Evolutionary conservation across 2,888 invertebrate species (phyloP), one percentile per base, ranked within the genome.

Genomic region (Oxycera nigricornis): DNA sequence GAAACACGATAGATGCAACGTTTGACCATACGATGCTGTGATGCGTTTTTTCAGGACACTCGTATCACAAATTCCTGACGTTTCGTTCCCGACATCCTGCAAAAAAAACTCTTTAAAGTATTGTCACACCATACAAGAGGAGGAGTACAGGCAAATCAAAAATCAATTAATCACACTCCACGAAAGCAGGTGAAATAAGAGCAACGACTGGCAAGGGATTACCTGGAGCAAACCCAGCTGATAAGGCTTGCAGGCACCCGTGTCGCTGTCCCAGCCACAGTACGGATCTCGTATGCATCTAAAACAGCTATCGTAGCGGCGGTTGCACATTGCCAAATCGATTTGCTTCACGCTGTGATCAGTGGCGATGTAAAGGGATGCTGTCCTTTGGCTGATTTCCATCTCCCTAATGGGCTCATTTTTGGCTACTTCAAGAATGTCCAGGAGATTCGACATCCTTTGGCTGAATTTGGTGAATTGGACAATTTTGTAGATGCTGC

Each of bases 261-360:
- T 90, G 78, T 96, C 95, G 79, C 94, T 91, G 83, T 97, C 97
- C 97, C 97, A 97, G 41, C 97, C 97, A 82, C 97, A 97, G 85
- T 97, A 97, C 0, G 97, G 97, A 87, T 97, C 97, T 80, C 94
- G 91, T 11, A 96, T 94, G 86, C 97, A 97, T 72, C 95, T 88
- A 79, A 95, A 90, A 83, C 97, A 97, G 81, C 94, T 95, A 86
- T 95, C 94, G 86, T 97, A 96, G 79, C 96, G 90, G 59, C 94
- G 89, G 75, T 93, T 92, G 83, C 97, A 97, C 90, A 96, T 91
- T 76, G 95, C 94, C 79, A 97, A 86, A 81, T 95, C 94, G 78
- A 97, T 91, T 86, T 97, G 97, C 76, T 95, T 90, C 68, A 97
- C 92, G 79, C 94, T 89, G 80, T 91, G 90, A 84, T 97, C 96